Evolutionary conservation across 2,888 invertebrate species (phyloP).

Genomic region (Pediacus dermestoides): DNA sequence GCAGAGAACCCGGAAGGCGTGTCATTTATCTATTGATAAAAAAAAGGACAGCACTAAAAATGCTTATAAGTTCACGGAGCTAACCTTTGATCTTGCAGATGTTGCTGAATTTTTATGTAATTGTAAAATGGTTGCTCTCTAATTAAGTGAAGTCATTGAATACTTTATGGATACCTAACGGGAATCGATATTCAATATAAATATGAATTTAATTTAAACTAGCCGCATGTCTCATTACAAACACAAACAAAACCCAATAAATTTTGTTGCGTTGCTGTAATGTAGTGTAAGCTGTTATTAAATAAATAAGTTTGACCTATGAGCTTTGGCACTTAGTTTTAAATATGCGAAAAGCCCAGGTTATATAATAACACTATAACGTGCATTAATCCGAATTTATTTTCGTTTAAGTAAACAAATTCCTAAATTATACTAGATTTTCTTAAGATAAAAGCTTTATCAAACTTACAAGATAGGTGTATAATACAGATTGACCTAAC

Average conservation of each 20-base stretch:
- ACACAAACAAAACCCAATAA: constrained; percentile 27
- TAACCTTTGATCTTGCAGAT: constrained; percentile 40
- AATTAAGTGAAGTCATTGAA: constrained; percentile 40
- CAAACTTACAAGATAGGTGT: no score
- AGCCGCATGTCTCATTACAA: constrained; percentile 34
- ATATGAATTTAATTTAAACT: constrained; percentile 42
- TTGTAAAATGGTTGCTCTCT: constrained; percentile 38
- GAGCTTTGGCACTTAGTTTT: no score
- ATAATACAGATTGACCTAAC: no score
- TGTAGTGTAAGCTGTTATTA: constrained; percentile 22
- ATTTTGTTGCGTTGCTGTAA: constrained; percentile 23
- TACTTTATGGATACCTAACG: constrained; percentile 39
- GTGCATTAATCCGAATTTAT: no score
- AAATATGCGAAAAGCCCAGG: no score
- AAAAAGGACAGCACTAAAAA: constrained; percentile 34
- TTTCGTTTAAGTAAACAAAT: no score
- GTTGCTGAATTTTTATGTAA: constrained; percentile 36
- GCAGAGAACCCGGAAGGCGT: constrained; percentile 38
- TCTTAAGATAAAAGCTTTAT: no score
- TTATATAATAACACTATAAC: no score
- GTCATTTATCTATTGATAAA: constrained; percentile 37
- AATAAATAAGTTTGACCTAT: constrained; percentile 24
- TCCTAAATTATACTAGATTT: no score
- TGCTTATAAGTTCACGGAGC: constrained; percentile 42
- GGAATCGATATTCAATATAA: constrained; percentile 40